Evolutionary conservation across 2,113 vertebrate genomes (phyloP), one percentile per base, ranked within the genome.

Genomic region (Orcinus orca): DNA sequence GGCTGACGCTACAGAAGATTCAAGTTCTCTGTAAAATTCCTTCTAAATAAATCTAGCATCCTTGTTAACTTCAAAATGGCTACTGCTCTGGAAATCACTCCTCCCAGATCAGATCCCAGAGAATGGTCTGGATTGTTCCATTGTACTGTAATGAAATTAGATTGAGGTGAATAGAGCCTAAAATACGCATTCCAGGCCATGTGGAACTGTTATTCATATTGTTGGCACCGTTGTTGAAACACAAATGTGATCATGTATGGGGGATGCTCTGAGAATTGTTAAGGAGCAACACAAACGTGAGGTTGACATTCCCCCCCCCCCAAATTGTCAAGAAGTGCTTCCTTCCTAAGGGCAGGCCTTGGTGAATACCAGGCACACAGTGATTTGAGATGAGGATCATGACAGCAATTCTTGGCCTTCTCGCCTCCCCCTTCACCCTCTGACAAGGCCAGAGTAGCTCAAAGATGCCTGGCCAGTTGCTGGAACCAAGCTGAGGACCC

Each of bases 1-100:
- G 50, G 71, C 47, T 92, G 62, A 96, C 29, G 55, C 74, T 88
- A 70, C 44, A 76, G 90, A 96, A 92, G 89, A 93, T 80, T 96
- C 96, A 90, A 90, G 97, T 97, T 96, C 89, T 95, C 92, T 90
- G 70, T 94, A 89, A 97, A 96, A 97, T 98, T 92, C 76, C 70
- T 95, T 74, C 74, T 92, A 88, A 97, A 93, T 76, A 96, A 79
- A 97, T 92, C 83, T 81, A 84, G 93, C 60, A 85, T 93, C 71
- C 95, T 97, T 96, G 90, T 94, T 97, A 97, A 94, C 83, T 96
- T 87, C 87, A 93, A 92, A 92, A 97, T 73, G 96, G 90, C 96
- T 90, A 92, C 92, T 81, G 90, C 94, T 96, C 84, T 96, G 95
- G 88, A 96, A 97, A 83, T 53, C 70, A 67, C 70, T 97, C 76